phyloP scores from a whole-genome alignment of 2,113 vertebrate species.

The Phyllostomus hastatus region DNA sequence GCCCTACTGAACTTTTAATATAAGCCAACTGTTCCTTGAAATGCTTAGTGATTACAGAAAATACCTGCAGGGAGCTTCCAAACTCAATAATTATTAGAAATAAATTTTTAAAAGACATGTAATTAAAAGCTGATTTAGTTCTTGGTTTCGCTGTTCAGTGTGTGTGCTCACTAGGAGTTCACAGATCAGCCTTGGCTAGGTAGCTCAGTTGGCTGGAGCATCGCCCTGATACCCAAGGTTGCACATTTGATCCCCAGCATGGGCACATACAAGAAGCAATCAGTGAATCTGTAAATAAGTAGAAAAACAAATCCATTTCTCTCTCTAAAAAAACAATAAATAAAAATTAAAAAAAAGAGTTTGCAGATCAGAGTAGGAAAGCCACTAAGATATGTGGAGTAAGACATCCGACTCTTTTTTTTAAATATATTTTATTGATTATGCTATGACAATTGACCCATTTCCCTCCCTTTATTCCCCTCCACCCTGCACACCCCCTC shows the following conservation, averaged over 20 bases:
- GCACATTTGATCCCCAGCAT: no score
- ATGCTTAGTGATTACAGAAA: conserved; percentile 55
- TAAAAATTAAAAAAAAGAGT: neutral
- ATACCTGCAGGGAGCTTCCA: neutral
- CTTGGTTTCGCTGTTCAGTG: neutral
- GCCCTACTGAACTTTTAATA: conserved; percentile 54
- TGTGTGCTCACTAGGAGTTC: neutral
- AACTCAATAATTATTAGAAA: conserved; percentile 38
- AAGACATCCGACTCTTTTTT: neutral
- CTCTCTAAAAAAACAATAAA: no score
- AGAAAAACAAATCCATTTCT: no score
- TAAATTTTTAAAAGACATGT: conserved; percentile 36
- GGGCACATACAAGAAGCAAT: no score
- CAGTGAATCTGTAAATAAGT: no score
- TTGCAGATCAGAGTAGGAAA: conserved; percentile 1
- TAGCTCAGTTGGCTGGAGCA: no score
- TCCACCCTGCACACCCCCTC: no score
- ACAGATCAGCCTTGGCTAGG: neutral
- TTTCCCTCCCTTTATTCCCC: no score
- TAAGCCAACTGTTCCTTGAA: conserved; percentile 53
- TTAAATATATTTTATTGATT: no score
- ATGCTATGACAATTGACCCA: no score
- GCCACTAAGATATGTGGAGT: rapidly evolving
- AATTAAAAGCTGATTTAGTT: conserved; percentile 50
- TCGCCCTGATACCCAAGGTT: no score